phyloP scores from a whole-genome alignment of 2,113 vertebrate genomes.

The Tor tambroides region DNA sequence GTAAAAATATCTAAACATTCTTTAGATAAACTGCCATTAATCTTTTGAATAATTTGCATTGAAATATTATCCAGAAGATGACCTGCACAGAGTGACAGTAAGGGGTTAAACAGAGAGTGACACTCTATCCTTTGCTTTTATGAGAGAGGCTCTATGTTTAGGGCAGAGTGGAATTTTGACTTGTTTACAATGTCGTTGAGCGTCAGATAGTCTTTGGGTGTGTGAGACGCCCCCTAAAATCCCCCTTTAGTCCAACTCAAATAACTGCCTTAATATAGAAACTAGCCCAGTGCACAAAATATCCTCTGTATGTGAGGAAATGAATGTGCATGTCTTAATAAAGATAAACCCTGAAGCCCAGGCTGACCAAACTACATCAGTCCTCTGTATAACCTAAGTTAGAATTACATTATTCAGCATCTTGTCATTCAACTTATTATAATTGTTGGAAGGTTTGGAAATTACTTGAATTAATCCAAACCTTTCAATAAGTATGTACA shows the following conservation, averaged over 20 bases:
- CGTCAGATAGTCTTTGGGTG: slow-evolving; percentile 59
- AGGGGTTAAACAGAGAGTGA: neutral
- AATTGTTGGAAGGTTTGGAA: neutral
- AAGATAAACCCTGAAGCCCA: slow-evolving; percentile 36
- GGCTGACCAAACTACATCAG: neutral
- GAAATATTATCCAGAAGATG: neutral
- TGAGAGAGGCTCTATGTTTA: slow-evolving; percentile 72
- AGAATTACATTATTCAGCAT: neutral
- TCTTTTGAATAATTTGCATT: neutral
- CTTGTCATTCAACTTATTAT: neutral
- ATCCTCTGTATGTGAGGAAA: slow-evolving; percentile 65
- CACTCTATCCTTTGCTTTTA: slow-evolving; percentile 57
- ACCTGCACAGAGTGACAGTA: neutral
- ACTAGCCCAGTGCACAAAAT: slow-evolving; percentile 69
- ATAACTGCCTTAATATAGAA: slow-evolving; percentile 70
- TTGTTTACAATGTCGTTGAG: slow-evolving; percentile 69
- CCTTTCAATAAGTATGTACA: neutral
- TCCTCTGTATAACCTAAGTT: neutral
- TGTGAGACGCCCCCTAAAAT: slow-evolving; percentile 47
- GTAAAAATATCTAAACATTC: neutral
- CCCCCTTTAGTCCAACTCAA: slow-evolving; percentile 60
- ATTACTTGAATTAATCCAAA: neutral
- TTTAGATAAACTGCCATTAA: neutral
- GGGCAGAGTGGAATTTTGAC: slow-evolving; percentile 62
- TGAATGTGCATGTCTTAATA: slow-evolving; percentile 63